Evolutionary conservation across 1,140 invertebrate genomes (phyloP).

Genomic region (Caerostris darwini): DNA sequence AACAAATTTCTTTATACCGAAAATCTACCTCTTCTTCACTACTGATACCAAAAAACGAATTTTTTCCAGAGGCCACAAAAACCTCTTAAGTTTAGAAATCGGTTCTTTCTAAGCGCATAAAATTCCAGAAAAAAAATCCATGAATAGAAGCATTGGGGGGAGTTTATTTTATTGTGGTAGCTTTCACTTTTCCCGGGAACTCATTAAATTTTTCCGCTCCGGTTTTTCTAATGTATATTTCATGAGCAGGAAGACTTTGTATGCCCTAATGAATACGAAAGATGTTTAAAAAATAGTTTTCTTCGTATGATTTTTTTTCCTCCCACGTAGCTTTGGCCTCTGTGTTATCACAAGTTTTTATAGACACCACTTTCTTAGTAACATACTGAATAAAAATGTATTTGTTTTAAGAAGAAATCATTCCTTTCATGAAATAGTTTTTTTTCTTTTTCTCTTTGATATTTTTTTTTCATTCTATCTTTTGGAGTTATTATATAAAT

Average conservation of each 20-base stretch:
- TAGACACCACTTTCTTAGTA: background rate
- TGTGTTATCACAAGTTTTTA: background rate
- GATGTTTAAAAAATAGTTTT: conserved; percentile 26
- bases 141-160: background rate
- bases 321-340: background rate
- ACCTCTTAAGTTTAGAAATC: background rate
- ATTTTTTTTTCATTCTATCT: background rate
- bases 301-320: background rate
- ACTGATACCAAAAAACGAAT: background rate
- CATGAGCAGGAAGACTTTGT: background rate
- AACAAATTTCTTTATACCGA: background rate
- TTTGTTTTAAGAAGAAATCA: background rate
- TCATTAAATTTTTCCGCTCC: conserved; percentile 50
- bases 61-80: background rate
- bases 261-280: conserved; percentile 14
- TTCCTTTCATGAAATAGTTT: background rate
- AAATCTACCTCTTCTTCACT: background rate
- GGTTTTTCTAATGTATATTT: conserved; percentile 35
- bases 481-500: no score
- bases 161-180: conserved; percentile 25
- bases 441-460: background rate
- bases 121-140: background rate
- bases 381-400: conserved; percentile 15
- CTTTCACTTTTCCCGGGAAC: background rate
- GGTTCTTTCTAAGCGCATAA: background rate